Percentiles rank a stretch among this genome's conserved stretches.
Conservation (phyloP, 2,113 vertebrate species). For the Python bivittatus region DNA sequence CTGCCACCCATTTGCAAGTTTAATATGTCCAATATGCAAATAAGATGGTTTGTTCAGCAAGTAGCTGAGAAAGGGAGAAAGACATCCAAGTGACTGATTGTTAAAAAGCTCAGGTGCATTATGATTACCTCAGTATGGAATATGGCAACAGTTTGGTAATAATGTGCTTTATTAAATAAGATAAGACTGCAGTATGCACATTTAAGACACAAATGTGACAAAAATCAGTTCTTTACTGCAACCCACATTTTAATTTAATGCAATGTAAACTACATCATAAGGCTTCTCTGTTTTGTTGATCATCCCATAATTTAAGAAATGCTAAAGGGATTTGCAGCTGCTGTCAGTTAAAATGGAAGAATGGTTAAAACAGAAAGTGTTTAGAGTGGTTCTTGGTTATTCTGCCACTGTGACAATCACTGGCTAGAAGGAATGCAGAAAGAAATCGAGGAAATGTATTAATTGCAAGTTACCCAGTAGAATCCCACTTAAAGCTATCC, state of each 20-base stretch:
- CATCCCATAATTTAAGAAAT: neutral
- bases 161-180: neutral
- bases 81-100: neutral
- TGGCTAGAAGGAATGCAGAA: neutral
- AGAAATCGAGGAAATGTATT: neutral
- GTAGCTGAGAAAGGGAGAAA: neutral
- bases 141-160: neutral
- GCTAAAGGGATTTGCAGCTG: neutral
- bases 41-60: constrained; percentile 8
- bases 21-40: constrained; percentile 44
- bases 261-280: neutral
- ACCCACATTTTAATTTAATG: neutral
- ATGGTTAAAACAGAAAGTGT: neutral
- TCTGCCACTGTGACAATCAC: neutral
- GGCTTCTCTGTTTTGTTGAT: neutral
- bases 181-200: neutral
- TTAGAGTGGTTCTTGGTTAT: neutral
- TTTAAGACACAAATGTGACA: neutral
- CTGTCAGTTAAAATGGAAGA: constrained; percentile 8
- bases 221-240: neutral
- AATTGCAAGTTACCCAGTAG: neutral
- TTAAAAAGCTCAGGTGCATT: constrained; percentile 9
- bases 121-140: constrained; percentile 14
- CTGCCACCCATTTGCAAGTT: constrained; percentile 22
- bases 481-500: neutral